phyloP scores from a whole-genome alignment of 2,113 vertebrate genomes.

The Eubucco bourcierii region DNA sequence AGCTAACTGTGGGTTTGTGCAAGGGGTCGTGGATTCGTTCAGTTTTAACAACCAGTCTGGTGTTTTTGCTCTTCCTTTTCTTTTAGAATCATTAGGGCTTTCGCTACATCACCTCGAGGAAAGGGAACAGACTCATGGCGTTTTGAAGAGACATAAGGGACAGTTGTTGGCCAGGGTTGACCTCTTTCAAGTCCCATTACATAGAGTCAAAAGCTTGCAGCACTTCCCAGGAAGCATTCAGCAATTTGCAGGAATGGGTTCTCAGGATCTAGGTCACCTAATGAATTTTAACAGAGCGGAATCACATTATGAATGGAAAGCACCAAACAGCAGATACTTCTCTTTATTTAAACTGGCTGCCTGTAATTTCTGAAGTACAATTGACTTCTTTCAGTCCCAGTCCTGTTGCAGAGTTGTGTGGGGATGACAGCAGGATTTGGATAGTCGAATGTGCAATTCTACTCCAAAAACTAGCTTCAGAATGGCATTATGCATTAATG shows the following conservation, averaged over 20 bases:
- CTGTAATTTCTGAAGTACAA: slow-evolving; percentile 37
- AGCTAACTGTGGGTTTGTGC: background rate
- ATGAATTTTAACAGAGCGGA: slow-evolving; percentile 50
- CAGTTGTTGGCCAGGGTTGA: background rate
- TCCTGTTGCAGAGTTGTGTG: background rate
- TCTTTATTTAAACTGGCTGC: slow-evolving; percentile 19
- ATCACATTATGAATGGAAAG: slow-evolving; percentile 35
- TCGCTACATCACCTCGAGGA: background rate
- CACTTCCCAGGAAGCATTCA: slow-evolving; percentile 24
- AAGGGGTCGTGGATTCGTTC: background rate
- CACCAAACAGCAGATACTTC: slow-evolving; percentile 26
- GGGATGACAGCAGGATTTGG: slow-evolving; percentile 45
- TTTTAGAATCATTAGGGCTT: background rate
- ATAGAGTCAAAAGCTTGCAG: background rate
- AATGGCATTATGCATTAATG: slow-evolving; percentile 59
- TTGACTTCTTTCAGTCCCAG: slow-evolving; percentile 18
- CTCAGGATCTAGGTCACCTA: slow-evolving; percentile 33
- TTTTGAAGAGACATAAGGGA: slow-evolving; percentile 23
- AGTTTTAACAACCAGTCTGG: slow-evolving; percentile 1
- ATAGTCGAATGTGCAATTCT: background rate
- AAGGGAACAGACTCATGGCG: background rate
- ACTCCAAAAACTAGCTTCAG: slow-evolving; percentile 24
- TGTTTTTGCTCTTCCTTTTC: background rate
- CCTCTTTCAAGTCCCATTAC: slow-evolving; percentile 46
- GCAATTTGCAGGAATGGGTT: slow-evolving; percentile 22